Evolutionary conservation across 2,888 invertebrate genomes (phyloP), one percentile per base, ranked within the genome.

Genomic region (Tyria jacobaeae): DNA sequence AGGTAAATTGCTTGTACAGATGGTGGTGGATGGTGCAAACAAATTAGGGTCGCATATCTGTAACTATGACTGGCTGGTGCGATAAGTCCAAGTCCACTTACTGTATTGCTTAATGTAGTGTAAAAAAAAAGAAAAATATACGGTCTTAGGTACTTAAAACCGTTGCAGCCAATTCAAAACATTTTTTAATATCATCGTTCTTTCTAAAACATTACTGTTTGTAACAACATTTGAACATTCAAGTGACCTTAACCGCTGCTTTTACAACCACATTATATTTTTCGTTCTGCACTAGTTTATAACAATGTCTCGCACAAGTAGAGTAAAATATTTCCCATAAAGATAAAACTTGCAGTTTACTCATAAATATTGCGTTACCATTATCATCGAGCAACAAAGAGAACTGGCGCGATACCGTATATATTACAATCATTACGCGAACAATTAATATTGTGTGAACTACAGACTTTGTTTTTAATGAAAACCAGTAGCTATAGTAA

Each of bases 341-440:
- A 52, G 24, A 64, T 60, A 62, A n/a, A 56, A 59, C n/a, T 35
- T 63, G 47, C 41, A 56, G 51, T 64, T 52, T 55, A 64, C 61
- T 64, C 62, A 47, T 74, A 63, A 67, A 68, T 71, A 64, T 52
- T 51, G 52, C 21, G 57, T 60, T 76, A 68, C 68, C 71, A 48
- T 50, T 48, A 58, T 41, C 17, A 27, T 27, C 31, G 31, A 39
- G 56, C 51, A 64, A 61, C 73, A 65, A 73, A 73, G 52, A 74
- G 41, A 64, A 48, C 27, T 56, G 62, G 44, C 55, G 27, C 25
- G 27, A n/a, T 39, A 48, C 21, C 15, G 64, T 56, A 73, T 39
- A 64, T 52, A 66, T 72, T 72, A 77, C 75, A 73, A 75, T 70
- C 75, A 72, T 72, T 77, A 66, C 15, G 21, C 31, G 34, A 60